Evolutionary conservation across 2,113 vertebrate genomes (phyloP).

Genomic region (Aphyosemion australe): DNA sequence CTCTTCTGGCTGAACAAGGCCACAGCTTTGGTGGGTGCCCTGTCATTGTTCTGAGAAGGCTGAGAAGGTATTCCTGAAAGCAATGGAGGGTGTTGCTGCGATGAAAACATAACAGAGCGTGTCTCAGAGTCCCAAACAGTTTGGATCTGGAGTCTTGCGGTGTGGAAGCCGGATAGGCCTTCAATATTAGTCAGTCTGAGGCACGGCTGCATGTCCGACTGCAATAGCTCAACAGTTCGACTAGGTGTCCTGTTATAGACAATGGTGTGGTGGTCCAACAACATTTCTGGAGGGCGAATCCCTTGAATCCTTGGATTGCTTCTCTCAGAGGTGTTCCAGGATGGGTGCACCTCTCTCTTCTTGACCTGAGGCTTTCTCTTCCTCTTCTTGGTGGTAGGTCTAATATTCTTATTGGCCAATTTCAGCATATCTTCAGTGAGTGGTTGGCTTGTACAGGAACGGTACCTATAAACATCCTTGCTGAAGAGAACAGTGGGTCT

Average conservation of each 20-base stretch:
- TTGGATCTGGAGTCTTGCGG: conserved; percentile 72
- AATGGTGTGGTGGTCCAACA: conserved; percentile 28
- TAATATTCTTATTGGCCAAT: conserved; percentile 37
- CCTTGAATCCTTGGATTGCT: conserved; percentile 68
- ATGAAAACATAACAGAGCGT: conserved; percentile 19
- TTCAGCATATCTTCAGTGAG: conserved; percentile 62
- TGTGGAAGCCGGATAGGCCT: conserved; percentile 68
- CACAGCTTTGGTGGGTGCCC: conserved; percentile 64
- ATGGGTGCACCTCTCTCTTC: conserved; percentile 73
- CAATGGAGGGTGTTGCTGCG: conserved; percentile 42
- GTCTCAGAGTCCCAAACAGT: conserved; percentile 53
- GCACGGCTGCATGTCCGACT: conserved; percentile 48
- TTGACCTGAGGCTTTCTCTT: conserved; percentile 42
- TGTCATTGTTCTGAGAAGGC: conserved; percentile 65
- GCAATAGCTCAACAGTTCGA: conserved; percentile 25
- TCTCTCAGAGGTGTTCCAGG: conserved; percentile 57
- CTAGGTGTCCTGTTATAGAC: conserved; percentile 38
- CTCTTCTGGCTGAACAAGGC: conserved; percentile 75
- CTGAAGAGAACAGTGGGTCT: conserved; percentile 63
- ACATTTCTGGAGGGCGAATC: conserved; percentile 57
- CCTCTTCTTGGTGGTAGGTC: conserved; percentile 58
- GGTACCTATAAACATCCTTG: conserved; percentile 72
- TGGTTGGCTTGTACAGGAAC: conserved; percentile 60
- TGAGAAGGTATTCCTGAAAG: conserved; percentile 75
- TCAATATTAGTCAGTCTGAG: conserved; percentile 71